Conservation (phyloP, 2,888 invertebrate species). For the Dryobotodes eremita region DNA sequence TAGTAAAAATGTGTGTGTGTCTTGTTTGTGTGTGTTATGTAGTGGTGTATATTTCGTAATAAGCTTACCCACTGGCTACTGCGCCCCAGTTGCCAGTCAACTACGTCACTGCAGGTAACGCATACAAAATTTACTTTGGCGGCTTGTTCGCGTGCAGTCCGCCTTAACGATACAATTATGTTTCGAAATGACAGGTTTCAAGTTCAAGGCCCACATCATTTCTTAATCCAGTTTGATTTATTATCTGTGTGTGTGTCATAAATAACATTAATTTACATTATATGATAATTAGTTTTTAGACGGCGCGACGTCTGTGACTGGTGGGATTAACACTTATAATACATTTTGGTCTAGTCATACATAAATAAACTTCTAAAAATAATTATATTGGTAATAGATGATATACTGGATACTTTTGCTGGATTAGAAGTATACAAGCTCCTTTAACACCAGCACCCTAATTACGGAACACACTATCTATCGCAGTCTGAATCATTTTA, state of each 20-base stretch:
- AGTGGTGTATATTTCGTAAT: not conserved
- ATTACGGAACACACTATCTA: too few species aligned
- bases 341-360: not conserved
- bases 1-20: not conserved
- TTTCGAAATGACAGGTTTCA: constrained; percentile 49
- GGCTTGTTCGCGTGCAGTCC: constrained; percentile 16
- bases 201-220: constrained; percentile 62
- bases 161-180: constrained; percentile 44
- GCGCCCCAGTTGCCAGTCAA: constrained; percentile 15
- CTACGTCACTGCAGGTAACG: constrained; percentile 21
- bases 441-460: too few species aligned
- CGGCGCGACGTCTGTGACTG: constrained; percentile 1
- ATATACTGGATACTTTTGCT: not conserved
- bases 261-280: constrained; percentile 46
- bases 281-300: constrained; percentile 44
- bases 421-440: not conserved
- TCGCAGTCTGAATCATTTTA: too few species aligned
- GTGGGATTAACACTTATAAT: constrained; percentile 19
- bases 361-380: not conserved
- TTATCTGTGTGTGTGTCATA: constrained; percentile 35
- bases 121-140: constrained; percentile 18
- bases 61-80: not conserved
- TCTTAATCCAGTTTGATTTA: constrained; percentile 58
- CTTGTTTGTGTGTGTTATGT: not conserved
- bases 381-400: not conserved